Conservation (phyloP, 2,888 invertebrate species). For the Nasonovia ribisnigri region DNA sequence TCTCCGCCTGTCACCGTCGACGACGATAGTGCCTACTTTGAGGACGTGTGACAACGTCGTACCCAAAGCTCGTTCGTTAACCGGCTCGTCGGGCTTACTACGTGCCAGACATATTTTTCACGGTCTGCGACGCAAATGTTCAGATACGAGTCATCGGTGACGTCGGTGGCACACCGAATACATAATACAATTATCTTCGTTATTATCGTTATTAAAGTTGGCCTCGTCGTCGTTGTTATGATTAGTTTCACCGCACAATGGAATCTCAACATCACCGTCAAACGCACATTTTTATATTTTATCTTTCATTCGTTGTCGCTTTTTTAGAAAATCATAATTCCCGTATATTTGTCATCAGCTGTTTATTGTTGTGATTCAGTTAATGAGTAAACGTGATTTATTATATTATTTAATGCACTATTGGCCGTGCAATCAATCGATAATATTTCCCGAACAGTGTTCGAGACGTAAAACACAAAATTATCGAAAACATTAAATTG, state of each 20-base stretch:
- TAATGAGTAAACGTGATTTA: background rate
- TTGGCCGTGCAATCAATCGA: background rate
- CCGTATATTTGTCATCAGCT: background rate
- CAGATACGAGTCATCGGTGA: background rate
- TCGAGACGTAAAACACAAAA: background rate
- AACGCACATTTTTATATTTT: background rate
- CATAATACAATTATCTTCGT: background rate
- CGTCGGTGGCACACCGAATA: background rate
- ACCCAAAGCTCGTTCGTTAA: constrained; percentile 36
- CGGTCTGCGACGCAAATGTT: constrained; percentile 30
- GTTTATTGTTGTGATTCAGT: background rate
- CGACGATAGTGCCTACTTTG: no score
- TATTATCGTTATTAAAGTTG: background rate
- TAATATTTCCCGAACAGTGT: background rate
- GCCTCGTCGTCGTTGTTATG: background rate
- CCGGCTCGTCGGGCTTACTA: background rate
- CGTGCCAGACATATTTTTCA: constrained; percentile 51
- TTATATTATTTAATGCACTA: background rate
- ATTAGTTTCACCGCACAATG: background rate
- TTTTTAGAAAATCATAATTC: background rate
- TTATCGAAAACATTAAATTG: background rate
- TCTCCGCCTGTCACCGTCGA: background rate
- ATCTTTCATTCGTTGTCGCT: background rate
- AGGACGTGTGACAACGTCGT: background rate
- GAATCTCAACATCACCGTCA: background rate